phyloP scores from a whole-genome alignment of 2,797 vertebrate genomes.

The Eutrigla gurnardus region DNA sequence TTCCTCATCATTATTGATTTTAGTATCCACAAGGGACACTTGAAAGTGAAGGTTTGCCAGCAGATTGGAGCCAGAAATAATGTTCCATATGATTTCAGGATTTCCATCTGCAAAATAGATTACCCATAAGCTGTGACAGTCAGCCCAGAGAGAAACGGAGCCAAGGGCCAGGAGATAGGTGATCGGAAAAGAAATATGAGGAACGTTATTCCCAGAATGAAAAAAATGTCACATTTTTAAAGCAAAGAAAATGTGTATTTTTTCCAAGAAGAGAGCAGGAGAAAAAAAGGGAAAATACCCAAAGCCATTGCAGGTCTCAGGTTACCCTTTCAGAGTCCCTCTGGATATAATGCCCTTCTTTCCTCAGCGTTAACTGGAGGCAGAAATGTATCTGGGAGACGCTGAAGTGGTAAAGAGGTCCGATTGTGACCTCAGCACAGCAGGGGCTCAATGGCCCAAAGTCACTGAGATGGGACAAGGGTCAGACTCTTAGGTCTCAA shows the following conservation, averaged over 20 bases:
- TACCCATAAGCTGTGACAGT: constrained; percentile 71
- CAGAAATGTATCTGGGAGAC: constrained; percentile 37
- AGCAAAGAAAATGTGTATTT: constrained; percentile 54
- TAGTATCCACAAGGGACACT: constrained; percentile 47
- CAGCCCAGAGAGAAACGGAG: constrained; percentile 55
- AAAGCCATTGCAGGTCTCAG: constrained; percentile 68
- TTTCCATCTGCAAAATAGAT: constrained; percentile 84
- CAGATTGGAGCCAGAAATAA: constrained; percentile 70
- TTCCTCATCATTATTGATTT: constrained; percentile 51
- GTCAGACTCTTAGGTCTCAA: constrained; percentile 13
- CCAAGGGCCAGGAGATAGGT: constrained; percentile 49
- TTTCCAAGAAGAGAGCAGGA: constrained; percentile 44
- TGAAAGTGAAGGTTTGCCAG: constrained; percentile 48
- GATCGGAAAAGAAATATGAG: constrained; percentile 73
- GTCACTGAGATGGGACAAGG: constrained; percentile 27
- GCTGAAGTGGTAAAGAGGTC: constrained; percentile 47
- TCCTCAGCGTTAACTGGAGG: constrained; percentile 48
- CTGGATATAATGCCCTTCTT: constrained; percentile 72
- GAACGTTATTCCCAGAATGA: constrained; percentile 36
- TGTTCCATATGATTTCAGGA: constrained; percentile 80
- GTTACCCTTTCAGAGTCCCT: constrained; percentile 69
- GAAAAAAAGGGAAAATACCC: constrained; percentile 23
- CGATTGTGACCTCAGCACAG: constrained; percentile 54
- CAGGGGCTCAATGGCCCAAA: constrained; percentile 28
- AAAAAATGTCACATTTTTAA: constrained; percentile 28